Base-by-base conservation (phyloP, 1,140 invertebrate species). In the Medauroidea extradentata region DNA sequence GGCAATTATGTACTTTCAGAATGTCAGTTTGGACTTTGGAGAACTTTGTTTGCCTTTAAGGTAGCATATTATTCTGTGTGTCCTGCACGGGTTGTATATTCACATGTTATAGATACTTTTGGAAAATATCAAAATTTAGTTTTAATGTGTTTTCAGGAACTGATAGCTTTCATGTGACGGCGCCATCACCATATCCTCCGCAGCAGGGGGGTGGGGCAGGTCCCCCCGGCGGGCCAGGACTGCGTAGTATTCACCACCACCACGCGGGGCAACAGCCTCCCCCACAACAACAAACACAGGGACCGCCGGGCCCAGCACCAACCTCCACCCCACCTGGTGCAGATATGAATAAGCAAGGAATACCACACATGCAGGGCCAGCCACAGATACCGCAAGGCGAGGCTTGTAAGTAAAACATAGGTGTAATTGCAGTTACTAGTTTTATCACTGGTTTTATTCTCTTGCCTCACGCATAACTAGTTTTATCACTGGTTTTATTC, bases 81-180 rank as follows among this genome's bases (percentile, higher is more conserved):
- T 34, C 11, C 29, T 34, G n/a, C n/a, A n/a, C n/a, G n/a, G n/a
- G n/a, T n/a, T n/a, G n/a, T n/a, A n/a, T n/a, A n/a, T n/a, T n/a
- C n/a, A n/a, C n/a, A n/a, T n/a, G n/a, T n/a, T n/a, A n/a, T n/a
- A n/a, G n/a, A n/a, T n/a, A n/a, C n/a, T n/a, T n/a, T n/a, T n/a
- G n/a, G n/a, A n/a, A n/a, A n/a, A n/a, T n/a, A n/a, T n/a, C n/a
- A n/a, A 14, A 9, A 11, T 51, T 7, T 1, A 9, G 18, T 41
- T 41, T 14, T 23, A 18, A 21, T 25, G 14, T 9, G 48, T 18
- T 57, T 57, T 9, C 56, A 57, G 56, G 56, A 24, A 25, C 56
- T 14, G 56, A 57, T 18, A 34, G 56, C 56, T 57, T 57, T 41
- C 56, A 57, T 57, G 46, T 57, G 23, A 19, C 56, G 24, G 19